These are phyloP conservation scores for Muscicapa adusta DNA, from an alignment of 2,113 vertebrate genomes.

Conservation along the genomic window DNA sequence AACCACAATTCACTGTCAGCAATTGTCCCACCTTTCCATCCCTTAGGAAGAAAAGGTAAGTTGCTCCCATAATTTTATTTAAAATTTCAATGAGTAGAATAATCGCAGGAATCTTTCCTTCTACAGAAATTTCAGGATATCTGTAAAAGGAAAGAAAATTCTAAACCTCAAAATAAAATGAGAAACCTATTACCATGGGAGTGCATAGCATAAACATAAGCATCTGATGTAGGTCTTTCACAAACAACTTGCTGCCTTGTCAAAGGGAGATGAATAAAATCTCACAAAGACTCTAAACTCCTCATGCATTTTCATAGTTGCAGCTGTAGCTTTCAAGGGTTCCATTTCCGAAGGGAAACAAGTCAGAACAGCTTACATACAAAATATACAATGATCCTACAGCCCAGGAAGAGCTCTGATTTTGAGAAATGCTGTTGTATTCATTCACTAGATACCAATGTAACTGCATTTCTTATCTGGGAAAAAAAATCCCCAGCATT, in stretches of 20 bases:
- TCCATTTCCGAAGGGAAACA: slow-evolving; percentile 14
- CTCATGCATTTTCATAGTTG: slow-evolving; percentile 63
- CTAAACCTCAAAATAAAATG: background rate
- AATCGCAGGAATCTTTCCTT: background rate
- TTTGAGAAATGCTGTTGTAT: slow-evolving; percentile 5
- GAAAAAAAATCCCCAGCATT: background rate
- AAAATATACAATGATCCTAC: background rate
- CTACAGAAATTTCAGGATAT: background rate
- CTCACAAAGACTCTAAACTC: slow-evolving; percentile 34
- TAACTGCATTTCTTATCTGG: background rate
- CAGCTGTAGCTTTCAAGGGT: slow-evolving; percentile 56
- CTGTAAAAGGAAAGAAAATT: background rate
- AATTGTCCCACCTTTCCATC: background rate
- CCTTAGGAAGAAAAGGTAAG: background rate
- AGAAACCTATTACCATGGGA: background rate
- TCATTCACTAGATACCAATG: background rate
- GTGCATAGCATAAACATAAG: slow-evolving; percentile 2
- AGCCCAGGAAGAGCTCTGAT: background rate
- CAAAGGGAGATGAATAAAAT: slow-evolving; percentile 5
- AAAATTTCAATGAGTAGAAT: background rate
- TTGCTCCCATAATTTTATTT: background rate
- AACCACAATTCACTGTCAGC: background rate
- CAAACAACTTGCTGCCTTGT: slow-evolving; percentile 15
- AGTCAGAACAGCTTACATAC: background rate
- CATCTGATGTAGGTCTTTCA: slow-evolving; percentile 22